A percentile compares a stretch with the other conserved stretches of the same genome.
phyloP scores from a whole-genome alignment of 2,113 vertebrate genomes.

The Caracal caracal region DNA sequence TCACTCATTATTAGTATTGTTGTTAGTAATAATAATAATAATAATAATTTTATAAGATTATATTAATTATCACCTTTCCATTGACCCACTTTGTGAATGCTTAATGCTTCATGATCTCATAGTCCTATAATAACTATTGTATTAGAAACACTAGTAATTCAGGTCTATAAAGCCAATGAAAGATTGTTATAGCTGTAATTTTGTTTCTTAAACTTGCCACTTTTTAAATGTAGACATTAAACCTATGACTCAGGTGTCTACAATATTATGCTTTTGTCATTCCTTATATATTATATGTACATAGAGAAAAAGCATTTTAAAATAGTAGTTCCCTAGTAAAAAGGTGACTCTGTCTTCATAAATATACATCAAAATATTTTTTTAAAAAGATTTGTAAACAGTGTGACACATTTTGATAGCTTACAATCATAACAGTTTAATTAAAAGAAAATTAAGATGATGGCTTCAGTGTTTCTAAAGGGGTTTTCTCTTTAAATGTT shows the following conservation, averaged over 20 bases:
- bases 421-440: not conserved
- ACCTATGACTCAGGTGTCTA: conserved; percentile 40
- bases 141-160: conserved; percentile 52
- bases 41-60: conserved; percentile 47
- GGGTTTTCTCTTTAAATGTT: not conserved
- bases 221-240: conserved; percentile 65
- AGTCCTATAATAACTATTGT: conserved; percentile 22
- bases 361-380: not conserved
- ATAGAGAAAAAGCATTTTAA: not conserved
- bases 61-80: conserved; percentile 51
- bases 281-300: not conserved
- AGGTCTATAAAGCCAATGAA: conserved; percentile 35
- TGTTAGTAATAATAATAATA: not conserved
- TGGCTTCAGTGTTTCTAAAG: not conserved
- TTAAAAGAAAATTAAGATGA: not conserved
- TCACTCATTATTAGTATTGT: not conserved
- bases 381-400: conserved; percentile 1
- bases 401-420: not conserved
- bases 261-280: not conserved
- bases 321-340: not conserved
- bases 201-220: conserved; percentile 47
- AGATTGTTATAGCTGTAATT: conserved; percentile 59
- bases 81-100: not conserved
- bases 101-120: conserved; percentile 52
- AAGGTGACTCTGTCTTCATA: not conserved